Evolutionary conservation across 2,888 invertebrate genomes (phyloP), one percentile per base, ranked within the genome.

Genomic region (Philereme transversata): DNA sequence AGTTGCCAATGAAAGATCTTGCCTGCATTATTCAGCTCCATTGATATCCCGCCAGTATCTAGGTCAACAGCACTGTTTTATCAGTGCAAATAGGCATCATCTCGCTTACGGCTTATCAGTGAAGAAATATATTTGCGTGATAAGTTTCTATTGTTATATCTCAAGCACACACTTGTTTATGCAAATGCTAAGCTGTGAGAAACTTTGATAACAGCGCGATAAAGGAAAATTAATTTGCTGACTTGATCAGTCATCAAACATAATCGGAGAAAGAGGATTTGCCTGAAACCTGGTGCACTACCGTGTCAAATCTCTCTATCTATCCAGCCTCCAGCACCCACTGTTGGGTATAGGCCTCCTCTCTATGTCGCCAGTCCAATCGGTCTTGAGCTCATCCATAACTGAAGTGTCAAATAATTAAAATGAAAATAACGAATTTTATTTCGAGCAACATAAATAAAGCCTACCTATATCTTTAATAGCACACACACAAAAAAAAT

Each of bases 31-130:
- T 43, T 5, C 51, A 48, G 22, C 10, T 48, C 11, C 47, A 59
- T 65, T 57, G 59, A 44, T 43, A 58, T 60, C 54, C 50, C 34
- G 51, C 55, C 57, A 50, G 46, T 68, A 78, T 74, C 64, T 77
- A 77, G 76, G 78, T 73, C 75, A 73, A 59, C 67, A 67, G 57
- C 64, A 65, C 65, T 67, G 69, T 70, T 57, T 68, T 79, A 77
- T 76, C 79, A 75, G 72, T 64, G 68, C 70, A 78, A 76, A 77
- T 72, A 73, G 46, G 69, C 62, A 69, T 75, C 77, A 77, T 79
- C 77, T 76, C 72, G 62, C 58, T 72, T 74, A 72, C 64, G 52
- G 49, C 58, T 77, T 81, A 80, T 81, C 81, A 67, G 61, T 64
- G 61, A 63, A 68, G 70, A 74, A 81, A 81, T 79, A 81, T 78